Evolutionary conservation across 2,113 vertebrate genomes (phyloP), one percentile per base, ranked within the genome.

Genomic region (Nannobrachium achirus): DNA sequence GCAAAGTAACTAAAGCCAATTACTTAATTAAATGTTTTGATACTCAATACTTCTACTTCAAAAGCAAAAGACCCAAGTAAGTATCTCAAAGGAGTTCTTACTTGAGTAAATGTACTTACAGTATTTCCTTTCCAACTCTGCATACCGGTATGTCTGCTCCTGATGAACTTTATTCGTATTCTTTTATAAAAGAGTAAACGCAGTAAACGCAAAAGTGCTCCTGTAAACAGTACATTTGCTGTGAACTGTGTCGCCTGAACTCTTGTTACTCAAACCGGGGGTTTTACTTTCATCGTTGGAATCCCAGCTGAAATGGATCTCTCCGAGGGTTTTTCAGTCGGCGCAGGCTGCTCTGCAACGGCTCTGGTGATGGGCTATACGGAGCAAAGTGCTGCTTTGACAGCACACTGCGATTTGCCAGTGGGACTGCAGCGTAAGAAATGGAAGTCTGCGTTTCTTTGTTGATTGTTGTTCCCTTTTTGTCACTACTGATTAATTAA

Each of bases 401-500:
- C 87, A 84, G 86, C 87, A 76, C 71, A 84, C 82, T 69, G 80
- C 66, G 73, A 88, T 78, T 84, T 76, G 66, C 87, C 83, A 51
- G 59, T 75, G 86, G 91, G 87, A 91, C 85, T 88, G 83, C 83
- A 79, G 8, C 45, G 80, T 83, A 84, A 85, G 81, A 82, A 81
- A 90, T 90, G 81, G 80, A 86, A 91, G 86, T 86, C 76, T 60
- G 72, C 73, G 50, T 79, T 78, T 82, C 86, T 92, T 91, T 91
- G 88, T 85, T 89, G 85, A 90, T 88, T 86, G 86, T 87, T 92
- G 86, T 90, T 92, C 88, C 84, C 88, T 91, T 92, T 69, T 92
- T 91, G 88, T 91, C 88, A 73, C 87, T 74, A 66, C 88, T 89
- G 91, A 92, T 93, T 92, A 93, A 92, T 93, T 93, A 93, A 92